Conservation (phyloP, 1,140 invertebrate species). For the Aphelinus certus region DNA sequence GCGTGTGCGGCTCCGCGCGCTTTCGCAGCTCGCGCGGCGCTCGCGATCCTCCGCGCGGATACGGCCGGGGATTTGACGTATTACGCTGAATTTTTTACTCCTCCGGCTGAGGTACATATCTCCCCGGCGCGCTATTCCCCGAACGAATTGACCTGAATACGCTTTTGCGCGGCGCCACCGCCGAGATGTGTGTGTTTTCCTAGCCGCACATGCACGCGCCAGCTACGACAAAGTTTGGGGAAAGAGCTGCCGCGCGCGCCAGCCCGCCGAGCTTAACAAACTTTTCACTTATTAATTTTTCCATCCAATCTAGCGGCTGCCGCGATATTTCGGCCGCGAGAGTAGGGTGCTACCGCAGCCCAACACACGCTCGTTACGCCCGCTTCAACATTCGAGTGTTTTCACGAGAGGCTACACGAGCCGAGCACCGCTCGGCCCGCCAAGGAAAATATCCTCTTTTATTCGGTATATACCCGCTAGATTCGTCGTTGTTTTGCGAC, state of each 20-base stretch:
- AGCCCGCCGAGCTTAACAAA: not conserved
- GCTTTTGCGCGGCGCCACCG: no score
- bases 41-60: not conserved
- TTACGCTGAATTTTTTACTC: slow-evolving; percentile 16
- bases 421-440: no score
- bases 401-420: no score
- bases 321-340: no score
- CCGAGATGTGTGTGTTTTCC: no score
- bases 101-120: not conserved
- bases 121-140: not conserved
- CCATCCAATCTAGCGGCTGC: no score
- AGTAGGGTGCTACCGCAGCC: no score
- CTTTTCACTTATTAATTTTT: not conserved
- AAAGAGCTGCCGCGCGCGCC: not conserved
- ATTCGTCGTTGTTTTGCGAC: no score
- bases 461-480: no score
- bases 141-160: slow-evolving; percentile 13
- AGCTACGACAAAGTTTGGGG: not conserved
- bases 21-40: not conserved
- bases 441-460: no score
- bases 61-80: slow-evolving; percentile 17
- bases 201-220: not conserved
- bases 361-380: no score
- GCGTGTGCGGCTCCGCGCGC: not conserved
- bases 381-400: no score